Evolutionary conservation across 2,797 vertebrate genomes (phyloP).

Genomic region (Chloroceryle inda): DNA sequence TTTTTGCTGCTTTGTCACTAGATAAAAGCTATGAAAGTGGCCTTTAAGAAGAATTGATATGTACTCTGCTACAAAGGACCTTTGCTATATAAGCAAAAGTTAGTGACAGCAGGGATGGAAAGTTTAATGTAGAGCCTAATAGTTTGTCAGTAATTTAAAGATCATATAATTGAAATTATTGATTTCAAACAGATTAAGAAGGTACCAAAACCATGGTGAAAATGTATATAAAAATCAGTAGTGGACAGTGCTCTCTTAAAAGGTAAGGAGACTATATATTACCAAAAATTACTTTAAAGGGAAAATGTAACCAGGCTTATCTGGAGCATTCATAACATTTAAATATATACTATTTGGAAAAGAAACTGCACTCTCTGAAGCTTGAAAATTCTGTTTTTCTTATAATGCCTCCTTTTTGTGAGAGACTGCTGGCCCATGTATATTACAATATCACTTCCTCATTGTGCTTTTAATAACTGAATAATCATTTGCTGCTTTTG

Average conservation of each 20-base stretch:
- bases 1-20: background rate
- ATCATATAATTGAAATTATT: slow-evolving; percentile 36
- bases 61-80: slow-evolving; percentile 45
- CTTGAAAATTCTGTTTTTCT: slow-evolving; percentile 60
- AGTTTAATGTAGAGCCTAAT: slow-evolving; percentile 24
- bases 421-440: slow-evolving; percentile 62
- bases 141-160: slow-evolving; percentile 66
- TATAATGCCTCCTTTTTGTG: slow-evolving; percentile 54
- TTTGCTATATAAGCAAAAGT: slow-evolving; percentile 65
- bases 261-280: slow-evolving; percentile 36
- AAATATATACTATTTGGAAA: slow-evolving; percentile 28
- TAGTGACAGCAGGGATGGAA: background rate
- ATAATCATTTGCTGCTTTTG: slow-evolving; percentile 78
- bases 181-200: slow-evolving; percentile 61
- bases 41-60: background rate
- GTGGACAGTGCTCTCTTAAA: slow-evolving; percentile 34
- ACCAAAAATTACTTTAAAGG: slow-evolving; percentile 59
- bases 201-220: slow-evolving; percentile 69
- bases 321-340: slow-evolving; percentile 52
- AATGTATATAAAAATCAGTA: slow-evolving; percentile 29
- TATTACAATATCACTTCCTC: slow-evolving; percentile 68
- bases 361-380: slow-evolving; percentile 61
- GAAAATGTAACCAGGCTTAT: slow-evolving; percentile 66
- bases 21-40: slow-evolving; percentile 40
- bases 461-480: slow-evolving; percentile 56